Percentiles rank a stretch among this genome's conserved stretches.
These are phyloP conservation scores for Drosophila burlai DNA, from an alignment of 1,140 invertebrate species.

Conservation along the genomic window DNA sequence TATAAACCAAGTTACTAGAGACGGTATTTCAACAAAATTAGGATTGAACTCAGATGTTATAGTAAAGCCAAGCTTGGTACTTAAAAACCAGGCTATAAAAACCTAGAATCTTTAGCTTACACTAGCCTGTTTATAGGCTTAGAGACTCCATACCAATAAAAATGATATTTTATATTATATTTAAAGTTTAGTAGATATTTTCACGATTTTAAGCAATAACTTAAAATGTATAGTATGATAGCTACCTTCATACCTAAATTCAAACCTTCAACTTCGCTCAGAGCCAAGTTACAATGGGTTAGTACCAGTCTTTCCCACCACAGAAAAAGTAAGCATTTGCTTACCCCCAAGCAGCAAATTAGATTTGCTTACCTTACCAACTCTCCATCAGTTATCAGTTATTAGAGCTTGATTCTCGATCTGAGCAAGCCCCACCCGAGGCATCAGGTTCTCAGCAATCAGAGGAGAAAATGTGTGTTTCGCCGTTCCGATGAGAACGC, in stretches of 20 bases:
- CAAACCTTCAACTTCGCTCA: neutral
- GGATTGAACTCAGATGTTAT: neutral
- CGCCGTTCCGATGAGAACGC: conserved; percentile 32
- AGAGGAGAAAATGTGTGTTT: conserved; percentile 14
- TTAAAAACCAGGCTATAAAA: neutral
- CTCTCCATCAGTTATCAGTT: conserved; percentile 8
- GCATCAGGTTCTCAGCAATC: conserved; percentile 44
- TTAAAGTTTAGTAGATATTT: neutral
- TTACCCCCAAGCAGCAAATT: conserved; percentile 10
- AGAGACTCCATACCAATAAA: too few relatives aligned
- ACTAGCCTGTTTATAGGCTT: too few relatives aligned
- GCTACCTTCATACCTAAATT: neutral
- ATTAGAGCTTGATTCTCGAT: conserved; percentile 18
- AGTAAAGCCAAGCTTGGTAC: neutral
- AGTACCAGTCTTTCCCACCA: neutral
- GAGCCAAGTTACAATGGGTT: conserved; percentile 7
- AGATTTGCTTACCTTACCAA: neutral
- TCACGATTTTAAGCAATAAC: too few relatives aligned
- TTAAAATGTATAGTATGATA: neutral
- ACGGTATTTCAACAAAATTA: too few relatives aligned
- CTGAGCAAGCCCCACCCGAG: conserved; percentile 22
- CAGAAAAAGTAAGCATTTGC: neutral
- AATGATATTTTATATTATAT: neutral
- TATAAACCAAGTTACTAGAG: neutral
- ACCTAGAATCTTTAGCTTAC: neutral